phyloP scores from a whole-genome alignment of 2,113 vertebrate genomes.

The Mystacornis crossleyi region DNA sequence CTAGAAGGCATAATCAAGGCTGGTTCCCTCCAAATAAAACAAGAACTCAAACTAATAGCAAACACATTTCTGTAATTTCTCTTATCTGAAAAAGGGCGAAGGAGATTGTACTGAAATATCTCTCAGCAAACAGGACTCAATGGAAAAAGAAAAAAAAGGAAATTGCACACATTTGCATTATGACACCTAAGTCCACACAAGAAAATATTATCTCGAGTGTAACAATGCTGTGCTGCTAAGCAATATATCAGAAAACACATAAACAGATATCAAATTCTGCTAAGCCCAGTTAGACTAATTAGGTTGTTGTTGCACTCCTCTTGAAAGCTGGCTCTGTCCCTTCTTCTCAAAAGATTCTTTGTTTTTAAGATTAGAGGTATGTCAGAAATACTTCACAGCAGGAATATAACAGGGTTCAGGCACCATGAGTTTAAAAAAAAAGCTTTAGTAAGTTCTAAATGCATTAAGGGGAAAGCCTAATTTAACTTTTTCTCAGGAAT shows the following conservation, averaged over 20 bases:
- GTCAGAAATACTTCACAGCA: neutral
- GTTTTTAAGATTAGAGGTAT: neutral
- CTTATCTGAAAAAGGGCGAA: neutral
- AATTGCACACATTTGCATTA: neutral
- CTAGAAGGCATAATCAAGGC: neutral
- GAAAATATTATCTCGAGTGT: neutral
- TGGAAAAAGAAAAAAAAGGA: neutral
- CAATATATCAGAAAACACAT: neutral
- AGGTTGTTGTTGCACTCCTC: neutral
- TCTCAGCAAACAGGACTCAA: neutral
- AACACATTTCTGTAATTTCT: neutral
- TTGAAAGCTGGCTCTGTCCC: neutral
- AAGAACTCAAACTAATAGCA: neutral
- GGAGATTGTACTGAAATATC: neutral
- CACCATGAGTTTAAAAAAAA: neutral
- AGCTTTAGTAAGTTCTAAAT: neutral
- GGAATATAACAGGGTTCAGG: neutral
- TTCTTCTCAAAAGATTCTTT: neutral
- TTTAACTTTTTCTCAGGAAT: neutral
- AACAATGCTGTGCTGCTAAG: neutral
- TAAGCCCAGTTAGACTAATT: neutral
- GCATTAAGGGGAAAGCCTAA: neutral
- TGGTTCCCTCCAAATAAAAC: neutral
- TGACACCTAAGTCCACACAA: neutral
- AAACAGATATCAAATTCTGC: neutral